Percentiles rank a stretch among this genome's conserved stretches.
Evolutionary conservation across 2,888 invertebrate genomes (phyloP).

Genomic region (Macaria liturata): DNA sequence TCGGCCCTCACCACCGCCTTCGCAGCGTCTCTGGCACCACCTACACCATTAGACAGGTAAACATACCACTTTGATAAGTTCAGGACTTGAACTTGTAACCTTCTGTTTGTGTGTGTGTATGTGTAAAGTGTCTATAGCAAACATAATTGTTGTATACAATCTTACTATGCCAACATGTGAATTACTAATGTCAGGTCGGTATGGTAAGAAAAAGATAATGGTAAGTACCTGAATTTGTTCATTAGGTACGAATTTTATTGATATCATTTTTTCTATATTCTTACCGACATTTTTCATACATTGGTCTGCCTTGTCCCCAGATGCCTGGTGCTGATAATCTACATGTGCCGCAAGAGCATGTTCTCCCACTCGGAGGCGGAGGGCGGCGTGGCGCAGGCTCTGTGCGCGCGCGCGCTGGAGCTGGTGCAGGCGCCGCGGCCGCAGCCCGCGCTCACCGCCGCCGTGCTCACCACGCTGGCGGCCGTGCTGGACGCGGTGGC

Average conservation of each 20-base stretch:
- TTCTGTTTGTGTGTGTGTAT: too few relatives aligned
- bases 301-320: conserved; percentile 59
- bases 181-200: too few relatives aligned
- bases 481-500: conserved; percentile 62
- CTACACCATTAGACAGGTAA: conserved; percentile 95
- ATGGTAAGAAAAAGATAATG: too few relatives aligned
- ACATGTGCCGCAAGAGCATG: conserved; percentile 92
- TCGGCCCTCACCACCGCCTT: conserved; percentile 91
- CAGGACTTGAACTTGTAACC: too few relatives aligned
- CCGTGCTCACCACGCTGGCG: conserved; percentile 63
- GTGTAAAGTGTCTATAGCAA: too few relatives aligned
- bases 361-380: conserved; percentile 79
- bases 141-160: too few relatives aligned
- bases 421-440: conserved; percentile 83
- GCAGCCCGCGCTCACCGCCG: conserved; percentile 70
- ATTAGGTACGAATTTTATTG: too few relatives aligned
- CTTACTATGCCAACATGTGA: too few relatives aligned
- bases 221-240: too few relatives aligned
- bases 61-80: too few relatives aligned
- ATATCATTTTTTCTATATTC: too few relatives aligned
- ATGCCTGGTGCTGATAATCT: conserved; percentile 93
- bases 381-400: conserved; percentile 81
- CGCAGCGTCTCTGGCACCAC: conserved; percentile 89
- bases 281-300: too few relatives aligned
- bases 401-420: conserved; percentile 76